These are phyloP conservation scores for Ptychodera flava DNA, from an alignment of 35 echinoderm and acorn worm species.

Conservation along the genomic window DNA sequence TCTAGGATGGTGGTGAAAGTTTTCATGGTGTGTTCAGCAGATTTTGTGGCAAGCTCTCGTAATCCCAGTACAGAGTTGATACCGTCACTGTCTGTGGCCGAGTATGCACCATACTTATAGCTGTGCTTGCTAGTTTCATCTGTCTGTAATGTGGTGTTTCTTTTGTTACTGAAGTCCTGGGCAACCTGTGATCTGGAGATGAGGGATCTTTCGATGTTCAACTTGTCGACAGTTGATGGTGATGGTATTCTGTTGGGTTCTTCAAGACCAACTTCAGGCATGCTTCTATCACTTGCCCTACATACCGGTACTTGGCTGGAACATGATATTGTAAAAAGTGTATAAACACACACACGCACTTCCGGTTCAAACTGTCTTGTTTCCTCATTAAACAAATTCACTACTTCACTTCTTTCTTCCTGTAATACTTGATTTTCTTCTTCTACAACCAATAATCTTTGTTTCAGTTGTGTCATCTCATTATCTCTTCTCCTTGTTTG, in stretches of 20 bases:
- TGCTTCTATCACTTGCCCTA: conserved; percentile 19
- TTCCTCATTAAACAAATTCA: conserved; percentile 19
- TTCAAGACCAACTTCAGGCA: conserved; percentile 27
- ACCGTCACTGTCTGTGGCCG: neutral
- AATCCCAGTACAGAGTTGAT: too few species aligned
- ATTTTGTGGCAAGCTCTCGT: too few species aligned
- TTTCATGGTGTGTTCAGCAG: too few species aligned
- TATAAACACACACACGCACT: conserved; percentile 32
- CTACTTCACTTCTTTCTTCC: conserved; percentile 12
- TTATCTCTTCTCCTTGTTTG: too few species aligned
- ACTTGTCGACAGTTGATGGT: neutral
- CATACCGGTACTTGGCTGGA: conserved; percentile 15
- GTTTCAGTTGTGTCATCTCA: too few species aligned
- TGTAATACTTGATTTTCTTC: conserved; percentile 24
- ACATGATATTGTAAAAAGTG: conserved; percentile 31
- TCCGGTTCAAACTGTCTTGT: conserved; percentile 10
- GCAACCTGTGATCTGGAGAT: conserved; percentile 22
- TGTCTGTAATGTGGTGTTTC: conserved; percentile 31
- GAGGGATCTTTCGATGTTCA: conserved; percentile 6
- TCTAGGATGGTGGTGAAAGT: too few species aligned
- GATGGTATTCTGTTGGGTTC: conserved; percentile 21
- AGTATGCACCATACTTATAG: conserved; percentile 33
- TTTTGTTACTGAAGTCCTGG: neutral
- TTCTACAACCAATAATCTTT: too few species aligned
- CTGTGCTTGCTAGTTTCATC: conserved; percentile 26